Base-by-base conservation (phyloP, 1,140 invertebrate species). In the Musca domestica region DNA sequence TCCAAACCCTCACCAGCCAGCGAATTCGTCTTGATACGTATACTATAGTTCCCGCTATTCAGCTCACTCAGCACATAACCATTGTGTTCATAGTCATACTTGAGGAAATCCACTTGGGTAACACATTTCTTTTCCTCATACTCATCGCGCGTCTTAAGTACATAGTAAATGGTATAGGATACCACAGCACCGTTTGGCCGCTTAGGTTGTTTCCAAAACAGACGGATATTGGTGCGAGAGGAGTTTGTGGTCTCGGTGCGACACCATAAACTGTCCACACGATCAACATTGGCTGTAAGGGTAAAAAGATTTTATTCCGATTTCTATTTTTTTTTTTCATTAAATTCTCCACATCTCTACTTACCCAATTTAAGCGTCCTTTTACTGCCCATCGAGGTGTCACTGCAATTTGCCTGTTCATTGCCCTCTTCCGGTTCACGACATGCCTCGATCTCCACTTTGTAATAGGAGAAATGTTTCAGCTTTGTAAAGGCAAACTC, bases 121-220 rank as follows among this genome's bases (percentile, higher is more conserved):
- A 88, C 82, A 71, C 87, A 88, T 51, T 76, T 82, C 5, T 73
- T 68, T 71, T 80, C 64, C 70, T 76, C 72, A 67, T 76, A 73
- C 22, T 76, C 68, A 74, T 83, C 74, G 7, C 73, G 74, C 17
- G 75, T 70, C 10, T 91, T 88, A 1, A 89, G 77, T 67, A 86
- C 83, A 73, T 93, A 92, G 71, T 90, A 86, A 25, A 98, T 89
- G 63, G 89, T 87, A 81, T 95, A 96, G 0, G 89, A 88, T 4
- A 95, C 85, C 51, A 97, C 91, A 25, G 92, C 84, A 1, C 95
- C 93, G 81, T 98, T 98, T 0, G 95, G 94, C 67, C 89, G 80
- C n/a, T 74, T 65, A 0, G 95, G 95, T 73, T 91, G 89, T 0
- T 87, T 81, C 95, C 95, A 98, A 10, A 80, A 81, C 0, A 92